Evolutionary conservation across 2,113 vertebrate genomes (phyloP), one percentile per base, ranked within the genome.

Genomic region (Pica pica): DNA sequence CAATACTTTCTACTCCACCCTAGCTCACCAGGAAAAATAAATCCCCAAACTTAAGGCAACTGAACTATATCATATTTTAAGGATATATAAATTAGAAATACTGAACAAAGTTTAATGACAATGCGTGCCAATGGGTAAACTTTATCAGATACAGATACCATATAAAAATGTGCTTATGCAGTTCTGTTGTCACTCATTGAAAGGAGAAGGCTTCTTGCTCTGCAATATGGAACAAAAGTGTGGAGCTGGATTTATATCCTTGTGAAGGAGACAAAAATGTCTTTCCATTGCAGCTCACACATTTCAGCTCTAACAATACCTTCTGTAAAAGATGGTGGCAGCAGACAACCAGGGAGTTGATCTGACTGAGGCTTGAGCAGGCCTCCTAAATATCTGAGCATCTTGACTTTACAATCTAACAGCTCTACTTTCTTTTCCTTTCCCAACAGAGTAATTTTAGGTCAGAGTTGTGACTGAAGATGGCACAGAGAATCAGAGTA

Each of bases 161-260:
- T 35, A 39, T 33, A 42, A 83, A 94, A 31, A 26, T 2, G 0
- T n/a, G 13, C 2, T 0, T n/a, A 42, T 21, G 12, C 12, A 64
- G 30, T 79, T 93, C 71, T 41, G 7, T 44, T 67, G 11, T n/a
- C 68, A 55, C 14, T 61, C 2, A 1, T 33, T 0, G 0, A 74
- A 84, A 77, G 42, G 41, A 2, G 3, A 84, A 55, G 44, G 4
- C 42, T 70, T 65, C 22, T 81, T 42, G 61, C 18, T 41, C 49
- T 53, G 46, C 52, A 63, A 85, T 22, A 4, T 28, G 30, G 27
- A 78, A 39, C 7, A 83, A 65, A 44, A 89, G 4, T 0, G 0
- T 67, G 31, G 23, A 95, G 4, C 5, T 69, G 35, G 5, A 27
- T 87, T 71, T 61, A 37, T 31, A 50, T 18, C 11, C 13, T 26